Percentiles rank a stretch among this genome's conserved stretches.
Conservation (phyloP, 2,888 invertebrate genomes). For the Blomia tropicalis region DNA sequence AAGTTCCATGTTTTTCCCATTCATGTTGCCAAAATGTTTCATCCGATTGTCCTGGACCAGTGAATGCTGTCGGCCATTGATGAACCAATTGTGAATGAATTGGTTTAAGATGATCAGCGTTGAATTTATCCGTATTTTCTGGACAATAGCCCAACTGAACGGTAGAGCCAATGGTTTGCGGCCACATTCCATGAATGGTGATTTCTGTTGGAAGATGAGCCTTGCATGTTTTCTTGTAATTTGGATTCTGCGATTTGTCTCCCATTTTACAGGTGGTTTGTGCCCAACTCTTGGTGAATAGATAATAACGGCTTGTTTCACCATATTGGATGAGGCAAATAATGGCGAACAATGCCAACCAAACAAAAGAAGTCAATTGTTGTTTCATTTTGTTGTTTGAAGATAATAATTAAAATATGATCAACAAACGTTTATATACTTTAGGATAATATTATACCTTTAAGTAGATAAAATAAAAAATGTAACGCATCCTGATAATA, state of each 20-base stretch:
- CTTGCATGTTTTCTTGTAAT: neutral
- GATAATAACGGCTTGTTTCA: too few species aligned
- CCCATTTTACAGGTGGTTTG: conserved; percentile 9
- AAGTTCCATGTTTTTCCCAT: conserved; percentile 2
- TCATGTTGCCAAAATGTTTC: conserved; percentile 1
- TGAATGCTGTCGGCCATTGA: conserved; percentile 4
- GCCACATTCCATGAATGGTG: conserved; percentile 8
- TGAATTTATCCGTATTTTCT: neutral
- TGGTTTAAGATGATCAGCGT: neutral
- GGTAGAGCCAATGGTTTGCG: neutral
- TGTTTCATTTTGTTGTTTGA: too few species aligned
- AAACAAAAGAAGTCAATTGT: too few species aligned
- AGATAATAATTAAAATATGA: too few species aligned
- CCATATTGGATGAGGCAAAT: too few species aligned
- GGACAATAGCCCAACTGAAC: neutral
- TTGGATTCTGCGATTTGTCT: neutral
- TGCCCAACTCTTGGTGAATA: conserved; percentile 2
- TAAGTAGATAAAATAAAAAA: too few species aligned
- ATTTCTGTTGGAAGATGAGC: neutral
- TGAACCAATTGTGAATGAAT: neutral
- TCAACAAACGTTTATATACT: too few species aligned
- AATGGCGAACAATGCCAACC: too few species aligned
- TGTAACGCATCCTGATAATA: too few species aligned
- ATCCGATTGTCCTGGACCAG: neutral
- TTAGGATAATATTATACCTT: too few species aligned